These are phyloP conservation scores for Labroides dimidiatus DNA, from an alignment of 2,797 vertebrate species.

Conservation along the genomic window DNA sequence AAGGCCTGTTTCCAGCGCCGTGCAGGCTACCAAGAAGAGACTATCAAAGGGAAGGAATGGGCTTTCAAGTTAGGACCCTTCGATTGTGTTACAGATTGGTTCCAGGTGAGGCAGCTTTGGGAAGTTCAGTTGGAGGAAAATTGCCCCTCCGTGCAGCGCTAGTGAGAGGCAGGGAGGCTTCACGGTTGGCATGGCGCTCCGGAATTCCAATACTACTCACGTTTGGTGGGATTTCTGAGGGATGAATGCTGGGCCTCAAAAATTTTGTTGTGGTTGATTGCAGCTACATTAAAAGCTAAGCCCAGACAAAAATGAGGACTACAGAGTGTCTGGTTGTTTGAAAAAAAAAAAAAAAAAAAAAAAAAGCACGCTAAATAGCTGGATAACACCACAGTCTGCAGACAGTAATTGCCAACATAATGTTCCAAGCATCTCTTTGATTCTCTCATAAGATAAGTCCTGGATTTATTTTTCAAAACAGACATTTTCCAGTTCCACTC, in stretches of 20 bases:
- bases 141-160: slow-evolving; percentile 82
- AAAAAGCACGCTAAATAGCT: slow-evolving; percentile 49
- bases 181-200: slow-evolving; percentile 86
- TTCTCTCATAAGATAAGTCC: slow-evolving; percentile 73
- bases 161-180: slow-evolving; percentile 82
- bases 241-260: slow-evolving; percentile 84
- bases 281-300: slow-evolving; percentile 85
- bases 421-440: slow-evolving; percentile 79
- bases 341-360: slow-evolving; percentile 46
- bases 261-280: slow-evolving; percentile 88
- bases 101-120: slow-evolving; percentile 91
- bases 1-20: slow-evolving; percentile 80
- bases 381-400: slow-evolving; percentile 66
- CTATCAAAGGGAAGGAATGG: slow-evolving; percentile 87
- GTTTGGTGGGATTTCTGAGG: slow-evolving; percentile 86
- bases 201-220: slow-evolving; percentile 87
- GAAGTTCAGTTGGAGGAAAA: slow-evolving; percentile 87
- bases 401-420: slow-evolving; percentile 76
- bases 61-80: slow-evolving; percentile 89
- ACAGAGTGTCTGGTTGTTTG: slow-evolving; percentile 71
- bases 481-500: slow-evolving; percentile 79
- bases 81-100: slow-evolving; percentile 89
- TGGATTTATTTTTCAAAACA: slow-evolving; percentile 75
- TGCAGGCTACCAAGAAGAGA: slow-evolving; percentile 83
- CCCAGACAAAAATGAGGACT: slow-evolving; percentile 62